phyloP scores from a whole-genome alignment of 2,113 vertebrate genomes.

The Melanostigma gelatinosum region DNA sequence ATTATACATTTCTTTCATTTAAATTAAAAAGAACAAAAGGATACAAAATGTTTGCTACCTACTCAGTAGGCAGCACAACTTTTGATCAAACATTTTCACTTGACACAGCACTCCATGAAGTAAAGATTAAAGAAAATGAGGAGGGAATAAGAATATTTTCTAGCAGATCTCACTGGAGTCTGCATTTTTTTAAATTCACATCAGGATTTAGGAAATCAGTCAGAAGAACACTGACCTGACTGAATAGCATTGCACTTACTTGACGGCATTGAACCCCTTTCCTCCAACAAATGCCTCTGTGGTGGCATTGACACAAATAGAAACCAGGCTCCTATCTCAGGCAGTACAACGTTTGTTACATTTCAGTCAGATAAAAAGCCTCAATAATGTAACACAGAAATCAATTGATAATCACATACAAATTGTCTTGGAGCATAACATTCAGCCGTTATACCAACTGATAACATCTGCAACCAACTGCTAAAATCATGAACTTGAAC shows the following conservation, averaged over 20 bases:
- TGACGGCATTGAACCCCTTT: conserved; percentile 15
- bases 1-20: conserved; percentile 32
- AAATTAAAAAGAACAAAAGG: neutral
- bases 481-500: neutral
- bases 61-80: neutral
- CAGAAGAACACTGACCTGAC: neutral
- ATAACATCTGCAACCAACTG: neutral
- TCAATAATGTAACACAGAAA: neutral
- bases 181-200: conserved; percentile 12
- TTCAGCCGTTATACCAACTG: neutral
- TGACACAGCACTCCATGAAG: neutral
- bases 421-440: neutral
- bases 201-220: neutral
- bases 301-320: neutral
- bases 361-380: neutral
- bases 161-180: neutral
- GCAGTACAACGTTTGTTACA: neutral
- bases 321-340: neutral
- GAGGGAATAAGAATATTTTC: neutral
- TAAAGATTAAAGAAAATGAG: neutral
- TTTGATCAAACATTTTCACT: neutral
- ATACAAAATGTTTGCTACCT: neutral
- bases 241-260: neutral
- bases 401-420: neutral
- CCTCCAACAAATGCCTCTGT: conserved; percentile 11